Conservation (phyloP, 1,140 invertebrate genomes). For the Zaprionus taronus region DNA sequence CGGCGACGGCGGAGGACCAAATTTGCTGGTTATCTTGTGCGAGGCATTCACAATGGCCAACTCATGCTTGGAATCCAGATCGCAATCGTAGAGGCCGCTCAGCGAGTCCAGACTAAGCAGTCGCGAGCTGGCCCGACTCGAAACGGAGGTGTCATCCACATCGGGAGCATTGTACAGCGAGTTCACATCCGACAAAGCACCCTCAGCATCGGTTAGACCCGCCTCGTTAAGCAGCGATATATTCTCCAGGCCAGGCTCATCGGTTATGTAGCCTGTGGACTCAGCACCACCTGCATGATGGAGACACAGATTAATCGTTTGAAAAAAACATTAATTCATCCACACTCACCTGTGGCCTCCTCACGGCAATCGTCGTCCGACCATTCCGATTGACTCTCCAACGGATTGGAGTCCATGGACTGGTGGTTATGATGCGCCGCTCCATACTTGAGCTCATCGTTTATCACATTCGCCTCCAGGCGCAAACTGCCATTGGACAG, state of each 20-base stretch:
- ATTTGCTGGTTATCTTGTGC: slow-evolving; percentile 84
- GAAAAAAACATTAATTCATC: not conserved
- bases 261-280: slow-evolving; percentile 92
- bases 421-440: slow-evolving; percentile 83
- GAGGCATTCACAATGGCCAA: slow-evolving; percentile 84
- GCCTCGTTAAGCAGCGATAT: slow-evolving; percentile 93
- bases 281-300: slow-evolving; percentile 86
- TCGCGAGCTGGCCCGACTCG: slow-evolving; percentile 91
- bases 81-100: slow-evolving; percentile 92
- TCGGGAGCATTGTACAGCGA: slow-evolving; percentile 92
- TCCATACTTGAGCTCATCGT: slow-evolving; percentile 84
- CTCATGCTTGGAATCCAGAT: slow-evolving; percentile 84
- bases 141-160: slow-evolving; percentile 91
- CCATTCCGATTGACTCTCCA: slow-evolving; percentile 91
- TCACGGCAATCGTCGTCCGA: slow-evolving; percentile 87
- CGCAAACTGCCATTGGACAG: slow-evolving; percentile 54
- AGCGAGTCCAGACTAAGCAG: slow-evolving; percentile 91
- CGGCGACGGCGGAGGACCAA: slow-evolving; percentile 76
- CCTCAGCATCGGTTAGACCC: slow-evolving; percentile 94
- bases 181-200: slow-evolving; percentile 93
- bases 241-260: slow-evolving; percentile 93
- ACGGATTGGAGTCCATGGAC: slow-evolving; percentile 83
- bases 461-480: slow-evolving; percentile 83
- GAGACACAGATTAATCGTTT: no score
- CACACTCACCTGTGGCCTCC: slow-evolving; percentile 79